These are phyloP conservation scores for Papilio helenus DNA, from an alignment of 1,140 invertebrate species.

Conservation along the genomic window DNA sequence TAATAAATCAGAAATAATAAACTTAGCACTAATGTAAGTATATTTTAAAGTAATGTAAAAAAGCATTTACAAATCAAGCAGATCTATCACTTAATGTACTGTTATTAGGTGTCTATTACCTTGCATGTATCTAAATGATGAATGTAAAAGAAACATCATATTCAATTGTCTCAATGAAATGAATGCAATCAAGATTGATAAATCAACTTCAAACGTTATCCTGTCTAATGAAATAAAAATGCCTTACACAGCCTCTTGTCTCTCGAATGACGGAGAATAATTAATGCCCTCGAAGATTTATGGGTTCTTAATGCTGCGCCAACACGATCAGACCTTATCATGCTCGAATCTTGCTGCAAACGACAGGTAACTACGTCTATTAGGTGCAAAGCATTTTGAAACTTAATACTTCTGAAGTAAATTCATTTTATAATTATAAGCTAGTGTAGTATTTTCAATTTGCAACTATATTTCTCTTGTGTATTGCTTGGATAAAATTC, in stretches of 20 bases:
- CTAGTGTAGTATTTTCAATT: slow-evolving; percentile 10
- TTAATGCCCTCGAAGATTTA: slow-evolving; percentile 68
- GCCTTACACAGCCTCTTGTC: slow-evolving; percentile 43
- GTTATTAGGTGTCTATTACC: not conserved
- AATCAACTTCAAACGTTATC: slow-evolving; percentile 66
- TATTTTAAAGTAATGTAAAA: not conserved
- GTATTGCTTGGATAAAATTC: slow-evolving; percentile 2
- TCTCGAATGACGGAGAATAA: slow-evolving; percentile 55
- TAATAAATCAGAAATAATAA: too few species aligned
- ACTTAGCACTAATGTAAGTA: not conserved
- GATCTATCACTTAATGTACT: not conserved
- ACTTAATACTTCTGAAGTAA: not conserved
- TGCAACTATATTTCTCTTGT: slow-evolving; percentile 21
- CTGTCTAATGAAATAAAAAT: slow-evolving; percentile 69
- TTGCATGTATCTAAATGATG: slow-evolving; percentile 7
- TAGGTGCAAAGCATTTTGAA: slow-evolving; percentile 9
- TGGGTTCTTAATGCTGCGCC: slow-evolving; percentile 69
- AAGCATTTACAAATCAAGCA: not conserved
- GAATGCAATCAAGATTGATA: slow-evolving; percentile 59
- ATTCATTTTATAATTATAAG: not conserved
- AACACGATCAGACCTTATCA: slow-evolving; percentile 54
- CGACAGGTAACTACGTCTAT: slow-evolving; percentile 31
- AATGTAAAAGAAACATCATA: slow-evolving; percentile 36
- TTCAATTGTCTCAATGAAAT: slow-evolving; percentile 47
- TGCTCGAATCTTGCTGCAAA: slow-evolving; percentile 30